Conservation (phyloP, 2,888 invertebrate genomes). For the Polydrusus tereticollis region DNA sequence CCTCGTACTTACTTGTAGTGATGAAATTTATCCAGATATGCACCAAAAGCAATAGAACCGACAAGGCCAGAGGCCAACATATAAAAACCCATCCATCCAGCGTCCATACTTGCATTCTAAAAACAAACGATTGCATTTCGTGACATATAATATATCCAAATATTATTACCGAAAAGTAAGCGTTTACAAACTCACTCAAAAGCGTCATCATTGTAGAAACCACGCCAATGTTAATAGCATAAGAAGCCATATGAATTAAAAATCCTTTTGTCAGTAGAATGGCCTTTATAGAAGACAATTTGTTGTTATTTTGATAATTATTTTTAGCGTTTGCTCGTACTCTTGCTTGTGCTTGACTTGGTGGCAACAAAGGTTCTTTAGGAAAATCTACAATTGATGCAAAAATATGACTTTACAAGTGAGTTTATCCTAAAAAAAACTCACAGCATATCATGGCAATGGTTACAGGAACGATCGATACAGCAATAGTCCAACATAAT, state of each 20-base stretch:
- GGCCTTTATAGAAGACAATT: constrained; percentile 76
- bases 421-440: neutral
- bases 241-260: constrained; percentile 83
- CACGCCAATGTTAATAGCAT: constrained; percentile 93
- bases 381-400: constrained; percentile 70
- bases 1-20: constrained; percentile 69
- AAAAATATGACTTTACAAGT: neutral
- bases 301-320: constrained; percentile 63
- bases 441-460: constrained; percentile 49
- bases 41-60: constrained; percentile 89
- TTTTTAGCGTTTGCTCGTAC: constrained; percentile 69
- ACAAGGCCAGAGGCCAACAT: constrained; percentile 90
- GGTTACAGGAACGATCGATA: constrained; percentile 66
- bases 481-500: constrained; percentile 72
- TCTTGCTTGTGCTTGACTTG: constrained; percentile 70
- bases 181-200: constrained; percentile 31
- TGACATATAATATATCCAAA: too few relatives aligned
- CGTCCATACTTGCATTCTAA: constrained; percentile 67
- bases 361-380: constrained; percentile 70
- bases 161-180: constrained; percentile 34
- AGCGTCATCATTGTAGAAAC: constrained; percentile 81
- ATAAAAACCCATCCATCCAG: constrained; percentile 88
- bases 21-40: constrained; percentile 90
- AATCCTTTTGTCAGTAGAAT: constrained; percentile 81
- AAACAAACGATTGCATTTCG: neutral